Percentiles rank a stretch among this genome's conserved stretches.
Evolutionary conservation across 2,113 vertebrate species (phyloP).

Genomic region (Pterocles burchelli): DNA sequence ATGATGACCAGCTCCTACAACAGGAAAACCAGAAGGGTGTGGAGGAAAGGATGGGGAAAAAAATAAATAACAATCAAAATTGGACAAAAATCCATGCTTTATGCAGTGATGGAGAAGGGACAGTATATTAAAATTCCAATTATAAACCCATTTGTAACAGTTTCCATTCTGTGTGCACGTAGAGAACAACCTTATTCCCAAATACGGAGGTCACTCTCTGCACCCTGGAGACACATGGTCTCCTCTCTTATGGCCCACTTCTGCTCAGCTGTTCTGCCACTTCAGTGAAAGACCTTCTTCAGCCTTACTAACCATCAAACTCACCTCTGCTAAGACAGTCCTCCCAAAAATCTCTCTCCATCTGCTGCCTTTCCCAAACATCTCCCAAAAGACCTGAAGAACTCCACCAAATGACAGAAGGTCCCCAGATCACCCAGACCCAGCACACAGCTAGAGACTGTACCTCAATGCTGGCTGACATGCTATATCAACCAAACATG

Average conservation of each 20-base stretch:
- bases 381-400: neutral
- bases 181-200: neutral
- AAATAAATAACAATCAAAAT: neutral
- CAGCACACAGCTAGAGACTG: neutral
- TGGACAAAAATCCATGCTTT: neutral
- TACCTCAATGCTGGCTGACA: neutral
- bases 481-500: neutral
- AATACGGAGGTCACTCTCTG: neutral
- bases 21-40: neutral
- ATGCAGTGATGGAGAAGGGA: neutral
- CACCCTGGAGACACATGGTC: neutral
- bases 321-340: neutral
- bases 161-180: neutral
- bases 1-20: constrained; percentile 93
- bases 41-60: neutral
- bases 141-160: neutral
- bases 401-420: neutral
- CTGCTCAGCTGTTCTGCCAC: neutral
- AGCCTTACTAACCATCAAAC: neutral
- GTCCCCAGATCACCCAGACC: neutral
- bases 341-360: neutral
- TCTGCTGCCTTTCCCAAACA: neutral
- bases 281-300: neutral
- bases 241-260: neutral
- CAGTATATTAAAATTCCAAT: neutral